phyloP scores from a whole-genome alignment of 2,113 vertebrate genomes.

The Danionella cerebrum region DNA sequence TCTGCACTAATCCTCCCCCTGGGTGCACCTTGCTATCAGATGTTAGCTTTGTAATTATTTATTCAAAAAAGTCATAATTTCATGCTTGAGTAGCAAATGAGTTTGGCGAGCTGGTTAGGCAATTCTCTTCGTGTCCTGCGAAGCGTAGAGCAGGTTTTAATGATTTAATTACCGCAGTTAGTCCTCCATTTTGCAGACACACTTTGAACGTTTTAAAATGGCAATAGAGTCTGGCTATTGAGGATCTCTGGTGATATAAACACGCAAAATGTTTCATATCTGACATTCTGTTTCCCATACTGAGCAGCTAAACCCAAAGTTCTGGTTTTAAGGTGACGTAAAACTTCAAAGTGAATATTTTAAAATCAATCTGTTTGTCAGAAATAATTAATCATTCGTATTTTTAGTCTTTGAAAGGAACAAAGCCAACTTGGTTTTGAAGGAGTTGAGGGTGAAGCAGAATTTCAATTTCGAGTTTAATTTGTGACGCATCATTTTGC shows the following conservation, averaged over 20 bases:
- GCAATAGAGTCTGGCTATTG: neutral
- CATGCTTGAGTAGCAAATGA: constrained; percentile 90
- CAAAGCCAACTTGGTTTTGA: no score
- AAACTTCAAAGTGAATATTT: no score
- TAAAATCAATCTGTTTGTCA: no score
- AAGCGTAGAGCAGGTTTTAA: constrained; percentile 82
- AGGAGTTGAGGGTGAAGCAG: no score
- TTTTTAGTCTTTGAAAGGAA: no score
- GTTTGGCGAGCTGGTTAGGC: constrained; percentile 73
- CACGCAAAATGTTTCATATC: neutral
- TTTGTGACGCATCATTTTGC: no score
- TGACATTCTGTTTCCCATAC: no score
- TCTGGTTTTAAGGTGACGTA: no score
- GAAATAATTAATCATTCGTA: no score
- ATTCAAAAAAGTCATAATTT: constrained; percentile 97
- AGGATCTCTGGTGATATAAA: constrained; percentile 2
- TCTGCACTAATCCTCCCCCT: constrained; percentile 90
- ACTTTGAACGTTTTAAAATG: constrained; percentile 38
- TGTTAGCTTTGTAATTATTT: constrained; percentile 99
- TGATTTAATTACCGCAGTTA: constrained; percentile 99
- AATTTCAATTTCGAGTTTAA: no score
- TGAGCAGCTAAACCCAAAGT: no score
- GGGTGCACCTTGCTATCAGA: constrained; percentile 93
- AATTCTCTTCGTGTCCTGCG: constrained; percentile 76
- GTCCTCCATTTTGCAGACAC: constrained; percentile 59